These are phyloP conservation scores for Xiphorhynchus elegans DNA, from an alignment of 2,113 vertebrate genomes.

Conservation along the genomic window DNA sequence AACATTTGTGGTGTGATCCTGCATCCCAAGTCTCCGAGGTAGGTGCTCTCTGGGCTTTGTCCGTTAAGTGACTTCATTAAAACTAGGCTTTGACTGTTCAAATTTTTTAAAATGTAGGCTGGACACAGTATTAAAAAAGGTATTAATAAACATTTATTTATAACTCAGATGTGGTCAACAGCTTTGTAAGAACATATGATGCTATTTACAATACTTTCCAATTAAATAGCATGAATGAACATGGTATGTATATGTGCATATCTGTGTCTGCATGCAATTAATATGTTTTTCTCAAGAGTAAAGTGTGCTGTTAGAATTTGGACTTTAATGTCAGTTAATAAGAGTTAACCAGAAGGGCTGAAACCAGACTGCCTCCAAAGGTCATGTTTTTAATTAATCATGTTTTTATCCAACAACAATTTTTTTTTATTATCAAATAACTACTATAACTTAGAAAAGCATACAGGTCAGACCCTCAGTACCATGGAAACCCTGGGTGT, in stretches of 20 bases:
- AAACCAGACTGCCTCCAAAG: neutral
- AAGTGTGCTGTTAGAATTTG: neutral
- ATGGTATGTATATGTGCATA: neutral
- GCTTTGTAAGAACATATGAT: neutral
- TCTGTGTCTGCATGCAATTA: neutral
- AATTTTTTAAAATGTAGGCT: neutral
- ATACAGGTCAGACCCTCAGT: neutral
- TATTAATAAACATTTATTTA: neutral
- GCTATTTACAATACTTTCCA: neutral
- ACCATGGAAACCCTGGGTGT: neutral
- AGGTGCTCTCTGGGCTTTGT: neutral
- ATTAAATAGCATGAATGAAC: neutral
- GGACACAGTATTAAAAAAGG: neutral
- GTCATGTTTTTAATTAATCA: neutral
- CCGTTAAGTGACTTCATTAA: neutral
- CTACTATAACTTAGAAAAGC: neutral
- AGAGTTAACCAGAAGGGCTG: neutral
- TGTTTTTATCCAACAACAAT: neutral
- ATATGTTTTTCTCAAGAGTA: neutral
- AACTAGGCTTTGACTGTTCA: neutral
- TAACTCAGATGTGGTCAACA: neutral
- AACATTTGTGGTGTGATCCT: neutral
- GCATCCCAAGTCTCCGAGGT: neutral
- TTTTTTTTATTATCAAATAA: neutral
- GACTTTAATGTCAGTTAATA: neutral